phyloP scores from a whole-genome alignment of 2,797 vertebrate genomes.

The Glyptemys insculpta region DNA sequence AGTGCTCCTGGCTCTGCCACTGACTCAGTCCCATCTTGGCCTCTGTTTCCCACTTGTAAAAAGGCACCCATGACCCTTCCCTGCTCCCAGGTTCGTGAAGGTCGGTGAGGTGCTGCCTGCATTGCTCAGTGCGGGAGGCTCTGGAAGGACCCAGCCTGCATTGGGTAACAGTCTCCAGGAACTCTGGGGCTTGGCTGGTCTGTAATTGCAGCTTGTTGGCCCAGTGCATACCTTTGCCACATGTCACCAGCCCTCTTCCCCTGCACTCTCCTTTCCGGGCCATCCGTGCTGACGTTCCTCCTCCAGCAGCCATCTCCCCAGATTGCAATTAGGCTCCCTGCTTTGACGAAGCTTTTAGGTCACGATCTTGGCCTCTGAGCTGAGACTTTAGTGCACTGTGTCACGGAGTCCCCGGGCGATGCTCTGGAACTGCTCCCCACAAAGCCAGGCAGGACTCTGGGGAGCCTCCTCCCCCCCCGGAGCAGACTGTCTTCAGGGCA shows the following conservation, averaged over 20 bases:
- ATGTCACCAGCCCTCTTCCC: not conserved
- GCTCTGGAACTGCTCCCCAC: too few relatives aligned
- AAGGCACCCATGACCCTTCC: not conserved
- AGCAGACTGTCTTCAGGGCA: too few relatives aligned
- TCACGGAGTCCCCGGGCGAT: too few relatives aligned
- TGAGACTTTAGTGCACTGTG: not conserved
- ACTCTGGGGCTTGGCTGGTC: not conserved
- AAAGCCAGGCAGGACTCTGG: too few relatives aligned
- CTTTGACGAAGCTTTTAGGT: not conserved
- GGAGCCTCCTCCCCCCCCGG: too few relatives aligned
- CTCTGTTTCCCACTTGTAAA: not conserved
- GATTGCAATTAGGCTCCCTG: not conserved
- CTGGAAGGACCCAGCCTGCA: not conserved
- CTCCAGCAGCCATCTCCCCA: not conserved
- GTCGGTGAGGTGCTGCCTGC: fast-evolving
- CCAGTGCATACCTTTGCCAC: not conserved
- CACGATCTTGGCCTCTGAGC: not conserved
- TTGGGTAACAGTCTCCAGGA: not conserved
- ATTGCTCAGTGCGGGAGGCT: not conserved
- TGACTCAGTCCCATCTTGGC: not conserved
- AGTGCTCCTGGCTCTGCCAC: not conserved
- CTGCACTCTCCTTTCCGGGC: not conserved
- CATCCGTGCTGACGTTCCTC: not conserved
- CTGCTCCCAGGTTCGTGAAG: not conserved
- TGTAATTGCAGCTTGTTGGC: fast-evolving